A percentile compares a stretch with the other conserved stretches of the same genome.
These are phyloP conservation scores for Melanotaenia trifasciata DNA, from an alignment of 2,797 vertebrate genomes.

Conservation along the genomic window DNA sequence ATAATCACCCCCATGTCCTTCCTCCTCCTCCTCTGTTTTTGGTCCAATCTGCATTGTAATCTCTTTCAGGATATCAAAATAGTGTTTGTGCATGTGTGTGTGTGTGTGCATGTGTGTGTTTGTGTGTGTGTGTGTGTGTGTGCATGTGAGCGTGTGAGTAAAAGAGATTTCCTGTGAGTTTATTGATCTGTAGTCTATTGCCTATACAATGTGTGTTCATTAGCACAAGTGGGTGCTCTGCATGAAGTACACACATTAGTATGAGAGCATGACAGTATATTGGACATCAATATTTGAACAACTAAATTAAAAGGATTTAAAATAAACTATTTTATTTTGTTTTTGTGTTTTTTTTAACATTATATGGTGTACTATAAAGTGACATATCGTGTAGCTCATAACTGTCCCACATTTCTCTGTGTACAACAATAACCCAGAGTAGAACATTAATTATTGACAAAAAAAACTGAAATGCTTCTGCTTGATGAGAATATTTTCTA, in stretches of 20 bases:
- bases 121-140: slow-evolving; percentile 16
- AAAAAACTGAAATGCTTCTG: no score
- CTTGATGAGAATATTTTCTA: no score
- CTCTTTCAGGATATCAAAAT: slow-evolving; percentile 46
- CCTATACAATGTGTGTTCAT: slow-evolving; percentile 64
- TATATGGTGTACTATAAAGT: neutral
- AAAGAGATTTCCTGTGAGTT: slow-evolving; percentile 60
- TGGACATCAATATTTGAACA: slow-evolving; percentile 42
- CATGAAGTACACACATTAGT: slow-evolving; percentile 11
- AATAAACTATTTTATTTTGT: neutral
- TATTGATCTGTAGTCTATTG: slow-evolving; percentile 69
- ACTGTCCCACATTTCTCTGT: no score
- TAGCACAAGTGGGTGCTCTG: slow-evolving; percentile 63
- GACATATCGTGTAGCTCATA: no score
- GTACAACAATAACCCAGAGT: no score
- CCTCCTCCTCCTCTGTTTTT: slow-evolving; percentile 41
- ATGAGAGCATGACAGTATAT: slow-evolving; percentile 39
- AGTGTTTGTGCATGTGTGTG: slow-evolving; percentile 38
- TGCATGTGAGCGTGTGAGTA: slow-evolving; percentile 27
- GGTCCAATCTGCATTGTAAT: slow-evolving; percentile 48
- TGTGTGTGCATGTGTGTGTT: slow-evolving; percentile 32
- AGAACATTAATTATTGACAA: no score
- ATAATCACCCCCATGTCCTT: slow-evolving; percentile 63
- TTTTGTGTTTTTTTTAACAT: neutral
- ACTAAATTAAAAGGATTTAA: neutral